phyloP scores from a whole-genome alignment of 2,888 invertebrate genomes.

The Synanthedon tipuliformis region DNA sequence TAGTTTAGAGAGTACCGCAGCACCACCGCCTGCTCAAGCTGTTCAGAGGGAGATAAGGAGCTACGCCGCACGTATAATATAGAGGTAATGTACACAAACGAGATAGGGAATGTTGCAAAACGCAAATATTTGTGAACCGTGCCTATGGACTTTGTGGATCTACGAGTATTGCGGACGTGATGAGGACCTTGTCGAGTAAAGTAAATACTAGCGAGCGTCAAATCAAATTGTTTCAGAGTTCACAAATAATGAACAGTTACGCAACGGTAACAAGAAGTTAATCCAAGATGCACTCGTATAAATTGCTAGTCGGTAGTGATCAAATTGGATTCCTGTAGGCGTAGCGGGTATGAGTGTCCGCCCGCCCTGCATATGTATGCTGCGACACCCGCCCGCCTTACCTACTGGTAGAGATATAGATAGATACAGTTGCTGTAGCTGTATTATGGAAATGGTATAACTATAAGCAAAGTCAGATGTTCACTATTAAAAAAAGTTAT shows the following conservation, averaged over 20 bases:
- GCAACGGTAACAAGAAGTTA: slow-evolving; percentile 11
- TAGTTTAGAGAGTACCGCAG: slow-evolving; percentile 21
- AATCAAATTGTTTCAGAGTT: not conserved
- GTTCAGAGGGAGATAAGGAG: slow-evolving; percentile 43
- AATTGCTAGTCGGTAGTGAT: slow-evolving; percentile 24
- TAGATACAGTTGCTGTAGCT: not conserved
- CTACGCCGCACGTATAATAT: slow-evolving; percentile 13
- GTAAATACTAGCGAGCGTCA: not conserved
- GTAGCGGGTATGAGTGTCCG: not conserved
- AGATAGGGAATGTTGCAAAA: slow-evolving; percentile 45
- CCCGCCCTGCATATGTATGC: not conserved
- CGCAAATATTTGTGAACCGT: slow-evolving; percentile 40
- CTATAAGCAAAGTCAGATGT: no score
- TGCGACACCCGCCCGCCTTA: not conserved
- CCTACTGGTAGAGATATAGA: not conserved
- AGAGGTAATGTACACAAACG: slow-evolving; percentile 40
- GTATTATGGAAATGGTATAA: no score
- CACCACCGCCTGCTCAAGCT: slow-evolving; percentile 26
- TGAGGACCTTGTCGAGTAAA: not conserved
- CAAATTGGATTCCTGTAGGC: slow-evolving; percentile 33
- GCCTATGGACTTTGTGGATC: not conserved
- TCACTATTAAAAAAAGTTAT: no score
- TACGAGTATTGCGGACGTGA: not conserved
- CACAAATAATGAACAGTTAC: not conserved
- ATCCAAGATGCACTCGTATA: slow-evolving; percentile 28